phyloP scores from a whole-genome alignment of 2,888 invertebrate genomes.

The Agriopis aurantiaria region DNA sequence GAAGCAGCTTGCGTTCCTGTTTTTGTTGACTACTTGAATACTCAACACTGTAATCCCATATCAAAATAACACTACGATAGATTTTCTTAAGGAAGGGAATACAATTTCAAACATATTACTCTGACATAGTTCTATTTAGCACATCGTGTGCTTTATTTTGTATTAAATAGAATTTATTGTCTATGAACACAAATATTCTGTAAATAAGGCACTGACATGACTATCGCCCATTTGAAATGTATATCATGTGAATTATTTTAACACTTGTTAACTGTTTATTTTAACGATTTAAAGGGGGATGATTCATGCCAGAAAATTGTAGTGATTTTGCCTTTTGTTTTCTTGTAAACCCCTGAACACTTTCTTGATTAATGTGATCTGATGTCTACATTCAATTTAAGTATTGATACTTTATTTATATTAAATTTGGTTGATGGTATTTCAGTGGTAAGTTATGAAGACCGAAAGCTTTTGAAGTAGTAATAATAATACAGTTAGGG shows the following conservation, averaged over 20 bases:
- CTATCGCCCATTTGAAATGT: constrained; percentile 37
- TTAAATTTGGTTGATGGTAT: no score
- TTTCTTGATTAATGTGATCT: not conserved
- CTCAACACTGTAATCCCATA: constrained; percentile 14
- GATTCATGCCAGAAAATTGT: constrained; percentile 31
- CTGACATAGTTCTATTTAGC: constrained; percentile 30
- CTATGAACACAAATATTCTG: constrained; percentile 46
- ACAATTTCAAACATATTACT: not conserved
- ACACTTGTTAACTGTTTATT: constrained; percentile 36
- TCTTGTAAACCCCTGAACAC: constrained; percentile 1
- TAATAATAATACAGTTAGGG: no score
- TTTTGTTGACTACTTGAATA: constrained; percentile 36
- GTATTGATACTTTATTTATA: not conserved
- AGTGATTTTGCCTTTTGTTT: constrained; percentile 25
- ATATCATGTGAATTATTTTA: constrained; percentile 42
- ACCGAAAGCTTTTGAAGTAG: no score
- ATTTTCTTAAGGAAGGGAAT: not conserved
- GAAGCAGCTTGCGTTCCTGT: constrained; percentile 68
- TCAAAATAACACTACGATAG: constrained; percentile 8
- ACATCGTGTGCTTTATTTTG: constrained; percentile 17
- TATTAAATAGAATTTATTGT: constrained; percentile 46
- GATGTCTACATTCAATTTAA: no score
- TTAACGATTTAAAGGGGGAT: constrained; percentile 19
- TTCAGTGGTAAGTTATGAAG: not conserved
- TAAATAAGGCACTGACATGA: constrained; percentile 45